Conservation (phyloP, 2,888 invertebrate species). For the Lacanobia oleracea region DNA sequence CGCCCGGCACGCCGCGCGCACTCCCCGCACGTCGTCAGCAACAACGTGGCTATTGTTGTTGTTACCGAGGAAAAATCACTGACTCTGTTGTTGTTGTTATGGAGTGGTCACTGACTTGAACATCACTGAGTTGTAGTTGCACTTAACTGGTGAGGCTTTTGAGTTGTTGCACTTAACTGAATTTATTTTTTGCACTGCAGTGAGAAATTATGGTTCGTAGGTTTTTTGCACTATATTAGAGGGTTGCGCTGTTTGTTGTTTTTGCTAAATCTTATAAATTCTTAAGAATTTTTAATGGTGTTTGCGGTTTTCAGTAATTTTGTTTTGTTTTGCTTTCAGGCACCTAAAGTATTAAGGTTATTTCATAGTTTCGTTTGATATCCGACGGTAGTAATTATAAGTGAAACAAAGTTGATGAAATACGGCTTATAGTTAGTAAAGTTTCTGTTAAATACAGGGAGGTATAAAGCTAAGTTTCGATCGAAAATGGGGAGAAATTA, state of each 20-base stretch:
- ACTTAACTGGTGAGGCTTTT: constrained; percentile 28
- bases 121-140: constrained; percentile 45
- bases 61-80: constrained; percentile 36
- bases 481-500: not conserved
- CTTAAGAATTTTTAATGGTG: not conserved
- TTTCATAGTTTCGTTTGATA: not conserved
- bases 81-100: constrained; percentile 36
- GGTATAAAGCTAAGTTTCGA: not conserved
- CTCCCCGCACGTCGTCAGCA: constrained; percentile 74
- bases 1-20: constrained; percentile 84
- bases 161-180: constrained; percentile 31
- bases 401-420: not conserved
- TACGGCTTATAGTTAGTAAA: not conserved
- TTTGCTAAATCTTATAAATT: not conserved
- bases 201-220: not conserved
- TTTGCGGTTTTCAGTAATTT: not conserved
- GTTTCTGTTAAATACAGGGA: not conserved
- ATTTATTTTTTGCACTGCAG: not conserved
- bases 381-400: not conserved
- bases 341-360: not conserved
- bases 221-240: not conserved
- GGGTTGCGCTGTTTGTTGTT: not conserved
- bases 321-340: not conserved
- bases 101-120: constrained; percentile 39
- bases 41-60: constrained; percentile 72